A percentile compares a stretch with the other conserved stretches of the same genome.
Conservation (phyloP, 2,888 invertebrate genomes). For the Drosophila flavopinicola region DNA sequence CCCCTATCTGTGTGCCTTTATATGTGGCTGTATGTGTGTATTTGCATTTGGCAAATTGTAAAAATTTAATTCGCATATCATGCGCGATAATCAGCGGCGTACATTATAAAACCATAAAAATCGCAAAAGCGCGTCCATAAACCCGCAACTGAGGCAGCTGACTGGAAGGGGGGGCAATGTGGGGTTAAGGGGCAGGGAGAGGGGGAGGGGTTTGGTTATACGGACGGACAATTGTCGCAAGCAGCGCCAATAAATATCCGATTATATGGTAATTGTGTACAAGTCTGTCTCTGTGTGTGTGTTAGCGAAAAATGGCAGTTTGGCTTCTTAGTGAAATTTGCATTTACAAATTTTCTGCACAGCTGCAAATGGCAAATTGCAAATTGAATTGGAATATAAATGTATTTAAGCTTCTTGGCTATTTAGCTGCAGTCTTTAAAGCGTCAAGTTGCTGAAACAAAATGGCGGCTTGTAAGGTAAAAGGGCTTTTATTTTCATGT, state of each 20-base stretch:
- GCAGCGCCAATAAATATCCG: constrained; percentile 76
- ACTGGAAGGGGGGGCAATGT: neutral
- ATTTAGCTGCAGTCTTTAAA: constrained; percentile 10
- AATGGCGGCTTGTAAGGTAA: constrained; percentile 44
- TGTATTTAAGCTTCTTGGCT: constrained; percentile 40
- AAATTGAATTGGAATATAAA: constrained; percentile 54
- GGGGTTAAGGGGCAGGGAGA: neutral
- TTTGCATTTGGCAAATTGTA: constrained; percentile 79
- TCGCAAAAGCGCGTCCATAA: constrained; percentile 74
- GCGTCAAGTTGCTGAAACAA: constrained; percentile 19
- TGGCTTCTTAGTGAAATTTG: constrained; percentile 46
- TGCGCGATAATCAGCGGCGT: constrained; percentile 77
- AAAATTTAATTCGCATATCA: constrained; percentile 79
- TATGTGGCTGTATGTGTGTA: constrained; percentile 22
- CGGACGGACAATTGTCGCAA: constrained; percentile 72
- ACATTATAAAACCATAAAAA: constrained; percentile 82
- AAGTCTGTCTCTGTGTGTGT: neutral
- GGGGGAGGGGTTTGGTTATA: too few species aligned
- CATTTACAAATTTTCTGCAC: constrained; percentile 60
- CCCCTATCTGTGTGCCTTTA: constrained; percentile 12
- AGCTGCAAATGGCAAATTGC: constrained; percentile 64
- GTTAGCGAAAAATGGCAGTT: constrained; percentile 22
- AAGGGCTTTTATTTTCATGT: constrained; percentile 79
- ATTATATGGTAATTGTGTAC: constrained; percentile 74
- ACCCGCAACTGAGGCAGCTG: constrained; percentile 36